Conservation (phyloP, 2,888 invertebrate species). For the Gasteruption jaculator region DNA sequence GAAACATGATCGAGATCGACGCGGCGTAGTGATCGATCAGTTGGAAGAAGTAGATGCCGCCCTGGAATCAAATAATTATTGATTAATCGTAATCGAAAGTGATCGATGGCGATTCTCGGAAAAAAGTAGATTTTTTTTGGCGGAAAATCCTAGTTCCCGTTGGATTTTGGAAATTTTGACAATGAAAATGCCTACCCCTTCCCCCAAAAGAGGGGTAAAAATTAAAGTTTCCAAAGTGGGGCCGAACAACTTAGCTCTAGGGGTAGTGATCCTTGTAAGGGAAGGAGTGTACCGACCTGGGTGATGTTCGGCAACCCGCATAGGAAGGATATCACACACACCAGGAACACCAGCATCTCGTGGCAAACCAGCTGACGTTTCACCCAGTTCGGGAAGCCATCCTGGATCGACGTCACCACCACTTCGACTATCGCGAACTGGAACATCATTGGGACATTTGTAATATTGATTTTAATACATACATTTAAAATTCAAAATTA, state of each 20-base stretch:
- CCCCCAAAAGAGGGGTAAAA: too few relatives aligned
- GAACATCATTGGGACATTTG: too few relatives aligned
- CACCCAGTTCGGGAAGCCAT: conserved; percentile 86
- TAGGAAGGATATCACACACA: conserved; percentile 78
- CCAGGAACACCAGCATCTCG: conserved; percentile 77
- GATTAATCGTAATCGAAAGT: conserved; percentile 9
- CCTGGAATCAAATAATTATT: conserved; percentile 53
- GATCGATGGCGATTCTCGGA: neutral
- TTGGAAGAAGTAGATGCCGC: conserved; percentile 89
- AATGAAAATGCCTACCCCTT: too few relatives aligned
- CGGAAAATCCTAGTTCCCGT: too few relatives aligned
- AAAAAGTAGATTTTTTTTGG: too few relatives aligned
- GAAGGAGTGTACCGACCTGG: conserved; percentile 60
- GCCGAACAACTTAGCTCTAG: too few relatives aligned
- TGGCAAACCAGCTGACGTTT: conserved; percentile 78
- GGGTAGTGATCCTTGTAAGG: too few relatives aligned
- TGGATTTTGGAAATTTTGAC: too few relatives aligned
- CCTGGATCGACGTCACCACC: conserved; percentile 89
- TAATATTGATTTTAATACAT: too few relatives aligned
- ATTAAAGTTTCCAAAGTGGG: too few relatives aligned
- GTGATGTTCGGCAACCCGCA: conserved; percentile 85
- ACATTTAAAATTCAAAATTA: too few relatives aligned
- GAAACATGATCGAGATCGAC: conserved; percentile 83
- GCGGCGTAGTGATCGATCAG: conserved; percentile 93
- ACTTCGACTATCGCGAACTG: conserved; percentile 94